Evolutionary conservation across 30 jellyfish, hydroid and myxozoan species (phyloP), one percentile per base, ranked within the genome.

Genomic region (Hydra vulgaris): DNA sequence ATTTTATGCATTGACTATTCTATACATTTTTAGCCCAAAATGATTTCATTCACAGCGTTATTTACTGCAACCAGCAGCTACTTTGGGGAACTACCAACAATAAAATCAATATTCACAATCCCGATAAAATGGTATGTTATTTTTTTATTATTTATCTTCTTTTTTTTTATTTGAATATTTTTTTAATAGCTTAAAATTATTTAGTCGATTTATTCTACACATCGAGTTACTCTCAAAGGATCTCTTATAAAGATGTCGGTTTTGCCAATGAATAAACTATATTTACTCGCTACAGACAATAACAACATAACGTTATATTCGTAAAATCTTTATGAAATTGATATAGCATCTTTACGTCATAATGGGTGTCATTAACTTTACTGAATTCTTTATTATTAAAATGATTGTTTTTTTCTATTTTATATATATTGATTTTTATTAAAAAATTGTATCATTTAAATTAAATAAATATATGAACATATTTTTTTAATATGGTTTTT

Each of bases 181-280:
- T 61, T 0, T 7, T 5, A 53, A 25, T 74, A 25, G 53, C 15
- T 0, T 21, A 8, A 18, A 3, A 24, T 74, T 40, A 20, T 52
- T 0, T 85, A 88, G 96, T 84, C 96, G 25, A 74, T 66, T 26
- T 84, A 81, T 73, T 79, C 54, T 19, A 69, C 93, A 18, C 70
- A 70, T 68, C 87, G 81, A 74, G 74, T 91, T 70, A 78, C 95
- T 21, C 78, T 86, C 77, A 86, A 84, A 86, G 96, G 98, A 17
- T 56, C 81, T 17, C 67, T 91, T 17, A 81, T 95, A 66, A 84
- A 82, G 72, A 73, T 91, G 73, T 82, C 92, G 3, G 77, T 79
- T 7, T 73, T 91, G 55, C 98, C 98, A 52, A 87, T 91, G 19
- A 91, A 91, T 79, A 95, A 85, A 61, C 67, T 86, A 84, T 86